phyloP scores from a whole-genome alignment of 2,113 vertebrate species.

The Anoura caudifer region DNA sequence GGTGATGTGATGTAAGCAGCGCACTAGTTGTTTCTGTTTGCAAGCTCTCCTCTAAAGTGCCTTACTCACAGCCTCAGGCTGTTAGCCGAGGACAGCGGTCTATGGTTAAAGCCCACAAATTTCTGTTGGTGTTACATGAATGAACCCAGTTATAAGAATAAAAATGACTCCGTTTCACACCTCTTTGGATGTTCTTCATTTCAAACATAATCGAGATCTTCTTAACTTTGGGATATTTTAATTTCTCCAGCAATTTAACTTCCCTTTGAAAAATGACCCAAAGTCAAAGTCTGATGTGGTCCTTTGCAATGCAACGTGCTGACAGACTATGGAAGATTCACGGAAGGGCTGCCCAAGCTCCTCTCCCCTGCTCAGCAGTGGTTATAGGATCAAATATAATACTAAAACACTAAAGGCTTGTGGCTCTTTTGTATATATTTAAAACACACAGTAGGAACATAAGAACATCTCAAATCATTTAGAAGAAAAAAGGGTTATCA shows the following conservation, averaged over 20 bases:
- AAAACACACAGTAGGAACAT: constrained; percentile 73
- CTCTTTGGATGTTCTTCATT: neutral
- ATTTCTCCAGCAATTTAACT: neutral
- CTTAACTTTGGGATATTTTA: neutral
- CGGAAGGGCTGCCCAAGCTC: neutral
- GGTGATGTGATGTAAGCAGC: neutral
- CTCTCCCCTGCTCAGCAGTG: neutral
- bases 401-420: constrained; percentile 68
- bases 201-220: neutral
- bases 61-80: neutral
- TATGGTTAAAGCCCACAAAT: neutral
- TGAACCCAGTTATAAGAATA: neutral
- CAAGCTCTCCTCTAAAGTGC: neutral
- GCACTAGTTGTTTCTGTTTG: neutral
- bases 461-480: constrained; percentile 67
- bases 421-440: constrained; percentile 72
- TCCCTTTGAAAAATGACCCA: constrained; percentile 11
- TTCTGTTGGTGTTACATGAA: neutral
- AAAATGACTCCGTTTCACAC: neutral
- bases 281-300: neutral
- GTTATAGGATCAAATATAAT: constrained; percentile 61
- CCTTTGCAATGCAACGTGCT: neutral
- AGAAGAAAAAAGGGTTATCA: neutral
- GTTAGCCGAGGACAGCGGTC: neutral
- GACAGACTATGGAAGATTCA: neutral